These are phyloP conservation scores for Bolinopsis microptera DNA, from an alignment of 37 sponge, comb jelly and placozoan genomes.

Conservation along the genomic window DNA sequence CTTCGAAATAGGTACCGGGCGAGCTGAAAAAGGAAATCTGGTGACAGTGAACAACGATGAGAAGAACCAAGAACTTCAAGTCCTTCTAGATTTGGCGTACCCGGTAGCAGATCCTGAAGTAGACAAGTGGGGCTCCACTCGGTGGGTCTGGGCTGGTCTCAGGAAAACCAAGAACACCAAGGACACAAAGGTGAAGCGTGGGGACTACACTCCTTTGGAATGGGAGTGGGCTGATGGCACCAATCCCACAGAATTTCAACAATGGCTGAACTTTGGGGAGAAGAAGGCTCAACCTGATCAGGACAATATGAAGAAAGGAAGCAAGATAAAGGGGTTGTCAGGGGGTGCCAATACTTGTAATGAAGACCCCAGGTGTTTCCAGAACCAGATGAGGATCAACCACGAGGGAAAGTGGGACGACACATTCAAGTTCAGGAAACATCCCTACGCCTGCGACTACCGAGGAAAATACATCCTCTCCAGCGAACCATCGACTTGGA, in stretches of 20 bases:
- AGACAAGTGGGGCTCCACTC: background rate
- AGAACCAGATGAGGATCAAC: constrained; percentile 29
- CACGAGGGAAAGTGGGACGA: constrained; percentile 1
- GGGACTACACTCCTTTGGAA: background rate
- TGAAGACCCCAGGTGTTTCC: background rate
- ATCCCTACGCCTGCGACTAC: constrained; percentile 1
- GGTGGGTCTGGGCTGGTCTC: constrained; percentile 64
- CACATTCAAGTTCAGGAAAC: background rate
- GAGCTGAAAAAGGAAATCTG: background rate
- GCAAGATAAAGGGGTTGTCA: background rate
- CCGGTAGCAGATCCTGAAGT: background rate
- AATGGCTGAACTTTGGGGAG: background rate
- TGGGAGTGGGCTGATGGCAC: constrained; percentile 58
- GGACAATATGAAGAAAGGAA: background rate
- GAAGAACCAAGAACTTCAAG: constrained; percentile 25
- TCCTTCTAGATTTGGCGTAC: constrained; percentile 26
- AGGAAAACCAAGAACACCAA: constrained; percentile 35
- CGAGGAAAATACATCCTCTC: constrained; percentile 34
- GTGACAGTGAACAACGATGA: constrained; percentile 20
- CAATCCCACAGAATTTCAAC: background rate
- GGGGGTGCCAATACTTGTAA: background rate
- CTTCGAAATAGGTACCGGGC: constrained; percentile 29
- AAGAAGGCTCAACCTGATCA: background rate
- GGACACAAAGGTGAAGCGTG: background rate
- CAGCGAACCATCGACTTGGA: background rate